phyloP scores from a whole-genome alignment of 2,797 vertebrate genomes.

The Adrianichthys oophorus region DNA sequence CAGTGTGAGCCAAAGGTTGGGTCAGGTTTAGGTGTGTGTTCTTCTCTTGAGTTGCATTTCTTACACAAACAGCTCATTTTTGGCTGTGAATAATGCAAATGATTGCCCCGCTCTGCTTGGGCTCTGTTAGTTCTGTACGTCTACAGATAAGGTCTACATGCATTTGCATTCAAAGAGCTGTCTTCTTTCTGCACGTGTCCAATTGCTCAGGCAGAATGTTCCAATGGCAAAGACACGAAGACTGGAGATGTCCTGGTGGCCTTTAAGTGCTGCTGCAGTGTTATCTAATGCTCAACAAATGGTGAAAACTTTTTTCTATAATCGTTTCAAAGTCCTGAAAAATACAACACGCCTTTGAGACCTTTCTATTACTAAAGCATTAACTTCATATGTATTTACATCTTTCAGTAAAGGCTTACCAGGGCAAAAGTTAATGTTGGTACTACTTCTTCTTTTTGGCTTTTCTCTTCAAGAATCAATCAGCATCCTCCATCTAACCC shows the following conservation, averaged over 20 bases:
- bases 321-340: constrained; percentile 18
- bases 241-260: constrained; percentile 21
- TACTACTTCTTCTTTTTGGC: too few species aligned
- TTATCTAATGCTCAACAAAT: constrained; percentile 38
- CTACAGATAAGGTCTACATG: constrained; percentile 41
- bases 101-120: constrained; percentile 23
- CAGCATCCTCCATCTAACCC: too few species aligned
- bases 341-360: constrained; percentile 32
- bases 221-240: constrained; percentile 34
- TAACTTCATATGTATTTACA: constrained; percentile 17
- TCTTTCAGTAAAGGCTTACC: constrained; percentile 17
- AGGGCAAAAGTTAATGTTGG: constrained; percentile 3
- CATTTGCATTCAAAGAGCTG: constrained; percentile 55
- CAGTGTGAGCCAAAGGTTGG: constrained; percentile 55
- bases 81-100: constrained; percentile 47
- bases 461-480: too few species aligned
- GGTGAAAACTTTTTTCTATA: constrained; percentile 15
- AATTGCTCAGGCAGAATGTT: constrained; percentile 19
- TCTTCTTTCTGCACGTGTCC: constrained; percentile 24
- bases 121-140: constrained; percentile 21
- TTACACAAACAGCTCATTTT: constrained; percentile 36
- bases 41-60: constrained; percentile 25
- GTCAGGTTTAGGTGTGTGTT: constrained; percentile 47
- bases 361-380: constrained; percentile 26
- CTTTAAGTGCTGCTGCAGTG: constrained; percentile 13